Evolutionary conservation across 2,113 vertebrate genomes (phyloP).

Genomic region (Nothocercus nigrocapillus): DNA sequence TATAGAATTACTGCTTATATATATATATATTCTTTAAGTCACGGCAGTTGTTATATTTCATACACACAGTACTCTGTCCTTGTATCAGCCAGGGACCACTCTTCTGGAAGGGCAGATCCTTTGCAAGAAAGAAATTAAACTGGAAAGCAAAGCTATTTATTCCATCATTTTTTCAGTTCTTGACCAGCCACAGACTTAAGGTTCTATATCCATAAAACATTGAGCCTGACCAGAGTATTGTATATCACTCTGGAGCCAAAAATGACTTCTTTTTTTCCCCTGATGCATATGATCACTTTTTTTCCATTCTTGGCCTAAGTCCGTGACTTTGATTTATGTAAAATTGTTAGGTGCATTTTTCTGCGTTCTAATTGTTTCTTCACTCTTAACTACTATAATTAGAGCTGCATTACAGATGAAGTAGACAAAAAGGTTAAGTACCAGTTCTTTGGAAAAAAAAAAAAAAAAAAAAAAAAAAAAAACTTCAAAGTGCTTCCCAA

Average conservation of each 20-base stretch:
- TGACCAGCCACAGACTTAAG: constrained; percentile 5
- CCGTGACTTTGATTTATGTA: background rate
- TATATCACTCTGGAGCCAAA: background rate
- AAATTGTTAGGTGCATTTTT: background rate
- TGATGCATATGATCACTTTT: background rate
- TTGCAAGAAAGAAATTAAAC: constrained; percentile 40
- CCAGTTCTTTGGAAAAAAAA: background rate
- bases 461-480: background rate
- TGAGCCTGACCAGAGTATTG: background rate
- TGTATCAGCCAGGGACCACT: background rate
- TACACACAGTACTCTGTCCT: background rate
- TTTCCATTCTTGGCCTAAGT: background rate
- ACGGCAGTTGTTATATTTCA: constrained; percentile 3
- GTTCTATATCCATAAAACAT: background rate
- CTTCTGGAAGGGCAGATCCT: background rate
- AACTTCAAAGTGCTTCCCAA: background rate
- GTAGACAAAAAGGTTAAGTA: constrained; percentile 32
- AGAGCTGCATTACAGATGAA: background rate
- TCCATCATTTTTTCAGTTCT: constrained; percentile 1
- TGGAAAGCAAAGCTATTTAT: background rate
- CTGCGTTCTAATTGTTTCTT: constrained; percentile 15
- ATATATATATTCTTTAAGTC: background rate
- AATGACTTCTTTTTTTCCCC: background rate
- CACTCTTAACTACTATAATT: constrained; percentile 7
- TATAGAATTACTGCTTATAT: constrained; percentile 3